These are phyloP conservation scores for Diachrysia chrysitis DNA, from an alignment of 2,888 invertebrate genomes.

Conservation along the genomic window DNA sequence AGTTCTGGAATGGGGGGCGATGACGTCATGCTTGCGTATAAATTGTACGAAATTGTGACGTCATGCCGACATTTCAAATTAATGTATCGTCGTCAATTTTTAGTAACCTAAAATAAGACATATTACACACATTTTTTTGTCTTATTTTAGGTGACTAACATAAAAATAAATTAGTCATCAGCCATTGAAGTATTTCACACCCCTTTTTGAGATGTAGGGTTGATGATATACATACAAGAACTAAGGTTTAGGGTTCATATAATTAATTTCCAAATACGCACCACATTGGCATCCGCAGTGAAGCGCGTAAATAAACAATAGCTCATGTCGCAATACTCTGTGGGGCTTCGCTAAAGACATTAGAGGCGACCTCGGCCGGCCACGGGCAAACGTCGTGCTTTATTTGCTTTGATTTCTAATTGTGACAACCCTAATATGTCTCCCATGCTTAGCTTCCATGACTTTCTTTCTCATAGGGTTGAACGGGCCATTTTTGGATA, in stretches of 20 bases:
- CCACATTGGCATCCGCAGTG: slow-evolving; percentile 19
- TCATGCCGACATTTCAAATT: too few relatives aligned
- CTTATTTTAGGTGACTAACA: too few relatives aligned
- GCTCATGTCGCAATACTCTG: slow-evolving; percentile 56
- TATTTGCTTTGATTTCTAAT: slow-evolving; percentile 58
- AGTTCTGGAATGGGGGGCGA: too few relatives aligned
- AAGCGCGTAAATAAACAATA: slow-evolving; percentile 62
- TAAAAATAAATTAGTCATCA: too few relatives aligned
- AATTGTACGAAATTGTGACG: too few relatives aligned
- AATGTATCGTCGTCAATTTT: too few relatives aligned
- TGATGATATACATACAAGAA: background rate
- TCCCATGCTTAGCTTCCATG: background rate
- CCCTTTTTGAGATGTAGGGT: background rate
- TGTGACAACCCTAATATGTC: slow-evolving; percentile 6
- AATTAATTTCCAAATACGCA: slow-evolving; percentile 22
- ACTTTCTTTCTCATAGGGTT: too few relatives aligned
- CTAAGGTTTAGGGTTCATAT: background rate
- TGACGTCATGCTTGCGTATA: too few relatives aligned
- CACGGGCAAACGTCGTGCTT: slow-evolving; percentile 60
- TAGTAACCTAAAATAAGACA: too few relatives aligned
- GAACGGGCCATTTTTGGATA: too few relatives aligned
- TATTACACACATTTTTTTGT: too few relatives aligned
- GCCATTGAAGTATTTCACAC: background rate
- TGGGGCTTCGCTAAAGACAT: slow-evolving; percentile 77
- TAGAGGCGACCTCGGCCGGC: slow-evolving; percentile 67